Base-by-base conservation (phyloP, 1,140 invertebrate species). In the Hesperophylax magnus region DNA sequence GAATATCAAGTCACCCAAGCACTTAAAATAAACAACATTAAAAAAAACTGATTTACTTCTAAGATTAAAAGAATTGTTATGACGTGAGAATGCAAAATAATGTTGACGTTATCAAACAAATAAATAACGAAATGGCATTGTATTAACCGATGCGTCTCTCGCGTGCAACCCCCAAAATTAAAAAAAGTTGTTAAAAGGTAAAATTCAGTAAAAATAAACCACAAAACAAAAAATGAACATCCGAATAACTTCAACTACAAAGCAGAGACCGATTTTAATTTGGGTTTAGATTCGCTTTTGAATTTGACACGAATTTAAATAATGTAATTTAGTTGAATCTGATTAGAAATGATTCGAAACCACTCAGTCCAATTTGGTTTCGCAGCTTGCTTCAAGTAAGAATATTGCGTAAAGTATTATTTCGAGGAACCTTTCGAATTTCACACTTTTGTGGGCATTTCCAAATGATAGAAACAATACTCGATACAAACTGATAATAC, bases 11-110 rank as follows among this genome's bases (percentile, higher is more conserved):
- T 61, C 58, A 61, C 24, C 58, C 24, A 61, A 61, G 24, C 24
- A 61, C 58, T 61, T 61, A 61, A 61, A 61, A 14, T 24, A 47
- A 47, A 47, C 39, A 47, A 47, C 39, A 47, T 5, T 39, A 39
- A 47, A 11, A 47, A 47, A 8, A 47, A 14, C 11, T 61, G 58
- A 61, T 61, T 61, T 61, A 22, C 20, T 58, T 61, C 24, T 20
- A 61, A 61, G 58, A 61, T 61, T 61, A 11, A 24, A 24, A 61
- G 18, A 18, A 61, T 20, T 20, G 58, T 22, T 61, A 24, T 61
- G 58, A 22, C 58, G 58, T 61, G 58, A 61, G 58, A 61, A 61
- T 61, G 58, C 58, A 61, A 61, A 61, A 11, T 61, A 24, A 24
- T 20, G 9, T 14, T 14, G 24, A 61, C 20, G 18, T 61, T 18